A percentile compares a stretch with the other conserved stretches of the same genome.
These are phyloP conservation scores for Paralinhomoeus sp. DNA, from an alignment of 2,888 invertebrate genomes.

Conservation along the genomic window DNA sequence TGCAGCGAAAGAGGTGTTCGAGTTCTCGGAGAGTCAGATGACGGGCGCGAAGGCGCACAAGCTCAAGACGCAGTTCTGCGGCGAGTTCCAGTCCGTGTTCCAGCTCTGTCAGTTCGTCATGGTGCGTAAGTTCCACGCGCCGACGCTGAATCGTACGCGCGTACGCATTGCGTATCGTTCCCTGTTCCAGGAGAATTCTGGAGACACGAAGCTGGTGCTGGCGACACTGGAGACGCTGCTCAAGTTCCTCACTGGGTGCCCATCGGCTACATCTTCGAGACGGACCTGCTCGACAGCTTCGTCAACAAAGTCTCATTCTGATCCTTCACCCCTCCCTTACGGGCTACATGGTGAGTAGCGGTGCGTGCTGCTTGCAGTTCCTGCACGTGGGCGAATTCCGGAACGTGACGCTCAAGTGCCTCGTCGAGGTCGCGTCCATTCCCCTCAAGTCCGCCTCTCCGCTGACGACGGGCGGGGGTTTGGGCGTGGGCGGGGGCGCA, in stretches of 20 bases:
- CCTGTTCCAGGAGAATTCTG: slow-evolving; percentile 54
- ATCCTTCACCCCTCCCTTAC: no score
- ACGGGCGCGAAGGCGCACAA: slow-evolving; percentile 98
- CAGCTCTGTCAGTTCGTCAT: slow-evolving; percentile 90
- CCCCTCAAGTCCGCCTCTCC: no score
- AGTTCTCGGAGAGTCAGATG: slow-evolving; percentile 89
- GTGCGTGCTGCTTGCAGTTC: no score
- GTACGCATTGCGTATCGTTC: no score
- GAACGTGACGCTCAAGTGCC: slow-evolving; percentile 87
- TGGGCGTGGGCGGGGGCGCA: no score
- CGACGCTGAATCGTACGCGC: background rate
- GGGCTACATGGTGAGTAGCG: no score
- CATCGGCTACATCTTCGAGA: slow-evolving; percentile 98
- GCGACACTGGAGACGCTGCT: slow-evolving; percentile 84
- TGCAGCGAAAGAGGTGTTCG: slow-evolving; percentile 98
- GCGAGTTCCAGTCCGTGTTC: slow-evolving; percentile 93
- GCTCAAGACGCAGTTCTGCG: slow-evolving; percentile 96
- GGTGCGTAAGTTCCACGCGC: slow-evolving; percentile 26
- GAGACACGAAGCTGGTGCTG: slow-evolving; percentile 81
- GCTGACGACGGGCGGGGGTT: no score
- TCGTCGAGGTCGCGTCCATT: slow-evolving; percentile 75
- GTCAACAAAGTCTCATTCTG: no score
- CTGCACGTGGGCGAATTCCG: slow-evolving; percentile 88
- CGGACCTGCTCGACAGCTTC: slow-evolving; percentile 77
- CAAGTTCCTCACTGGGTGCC: slow-evolving; percentile 96